Evolutionary conservation across 2,888 invertebrate genomes (phyloP), one percentile per base, ranked within the genome.

Genomic region (Eristalis pertinax): DNA sequence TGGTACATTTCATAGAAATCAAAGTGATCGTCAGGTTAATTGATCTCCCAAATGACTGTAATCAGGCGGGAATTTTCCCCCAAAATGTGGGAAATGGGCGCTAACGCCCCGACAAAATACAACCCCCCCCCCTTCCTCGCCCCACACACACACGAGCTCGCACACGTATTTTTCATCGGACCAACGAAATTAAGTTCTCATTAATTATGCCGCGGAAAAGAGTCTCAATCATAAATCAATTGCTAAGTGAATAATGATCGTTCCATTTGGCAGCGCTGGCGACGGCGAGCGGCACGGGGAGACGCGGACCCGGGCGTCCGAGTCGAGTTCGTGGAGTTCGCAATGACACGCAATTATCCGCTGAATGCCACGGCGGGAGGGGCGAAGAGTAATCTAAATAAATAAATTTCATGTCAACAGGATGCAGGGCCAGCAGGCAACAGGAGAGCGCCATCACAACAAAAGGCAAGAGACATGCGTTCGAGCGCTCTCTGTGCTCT

Each of bases 241-340:
- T 70, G 67, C 60, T 75, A 87, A 87, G 76, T 87, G 87, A 83
- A 72, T 84, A 87, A 87, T 87, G 87, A 87, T 83, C 70, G 83
- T 76, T 69, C 74, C 74, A 69, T 43, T 60, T 70, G 68, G 65
- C 70, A 50, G 56, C 58, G 63, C 24, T 64, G 60, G 22, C 5
- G 24, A 58, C 24, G 8, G 60, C 11, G 15, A 13, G 60, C 15
- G 60, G 11, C 11, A 10, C 2, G 4, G 60, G 24, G 26, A 2
- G 7, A 41, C 43, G 13, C 56, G 50, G 32, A 62, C 35, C 38
- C 32, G 35, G 15, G 26, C 26, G 26, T 26, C 24, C 13, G 1
- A 24, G 56, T 26, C 38, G 60, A 15, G 68, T 72, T 68, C 69
- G 32, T 84, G 64, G 41, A 75, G 67, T 60, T 68, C 77, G 73